Evolutionary conservation across 2,888 invertebrate species (phyloP).

Genomic region (Agrilus biguttatus): DNA sequence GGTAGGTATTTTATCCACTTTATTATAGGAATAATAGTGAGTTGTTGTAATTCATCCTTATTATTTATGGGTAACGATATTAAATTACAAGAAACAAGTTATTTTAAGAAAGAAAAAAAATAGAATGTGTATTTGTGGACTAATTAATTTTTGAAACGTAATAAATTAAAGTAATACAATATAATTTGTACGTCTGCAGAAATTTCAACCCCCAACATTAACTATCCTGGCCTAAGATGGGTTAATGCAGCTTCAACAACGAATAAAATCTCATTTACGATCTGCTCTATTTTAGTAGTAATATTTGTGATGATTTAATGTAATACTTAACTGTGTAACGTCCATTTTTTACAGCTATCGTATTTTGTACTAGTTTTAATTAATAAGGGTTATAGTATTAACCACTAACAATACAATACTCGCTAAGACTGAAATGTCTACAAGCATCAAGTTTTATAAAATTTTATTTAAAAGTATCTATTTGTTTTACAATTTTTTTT

Average conservation of each 20-base stretch:
- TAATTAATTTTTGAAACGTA: no score
- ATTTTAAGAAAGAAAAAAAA: background rate
- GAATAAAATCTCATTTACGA: conserved; percentile 1
- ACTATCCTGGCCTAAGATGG: conserved; percentile 46
- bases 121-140: no score
- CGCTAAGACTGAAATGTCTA: no score
- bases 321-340: conserved; percentile 3
- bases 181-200: conserved; percentile 35
- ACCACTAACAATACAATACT: no score
- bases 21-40: background rate
- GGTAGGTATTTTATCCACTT: background rate
- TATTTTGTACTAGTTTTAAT: background rate
- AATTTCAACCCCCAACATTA: conserved; percentile 58
- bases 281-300: background rate
- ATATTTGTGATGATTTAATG: conserved; percentile 1
- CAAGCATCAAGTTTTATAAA: no score
- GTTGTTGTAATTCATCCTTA: no score
- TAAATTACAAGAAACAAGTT: background rate
- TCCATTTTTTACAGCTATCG: conserved; percentile 5
- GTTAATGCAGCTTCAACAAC: conserved; percentile 22
- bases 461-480: no score
- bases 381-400: no score
- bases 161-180: background rate
- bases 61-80: no score
- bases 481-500: no score